Evolutionary conservation across 2,113 vertebrate species (phyloP), one percentile per base, ranked within the genome.

Genomic region (Galemys pyrenaicus): DNA sequence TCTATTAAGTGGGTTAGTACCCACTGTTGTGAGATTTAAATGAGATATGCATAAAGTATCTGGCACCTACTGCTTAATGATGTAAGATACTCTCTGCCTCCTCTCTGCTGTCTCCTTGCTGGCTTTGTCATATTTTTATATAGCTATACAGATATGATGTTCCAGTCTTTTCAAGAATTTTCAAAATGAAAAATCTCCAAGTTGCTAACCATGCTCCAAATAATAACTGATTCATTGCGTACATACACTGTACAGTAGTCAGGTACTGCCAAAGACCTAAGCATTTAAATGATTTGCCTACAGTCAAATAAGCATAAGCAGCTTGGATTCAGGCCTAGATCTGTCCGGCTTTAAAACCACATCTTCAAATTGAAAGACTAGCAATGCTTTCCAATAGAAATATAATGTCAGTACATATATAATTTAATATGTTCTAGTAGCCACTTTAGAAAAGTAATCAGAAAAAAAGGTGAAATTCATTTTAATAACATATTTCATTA

Each of bases 191-290:
- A 89, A 64, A 83, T 54, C 80, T 49, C 9, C 0, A 22, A 88
- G 32, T 83, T 87, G 64, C 28, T 92, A 89, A 77, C 46, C n/a
- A 78, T 75, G 82, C 54, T 84, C 51, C 83, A 89, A 58, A 82
- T 56, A 68, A 74, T 51, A 62, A 86, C 70, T 95, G 94, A 84
- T 75, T 96, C 73, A 65, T 39, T 75, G 22, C 56, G 39, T 74
- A 73, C 46, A 68, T 83, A 80, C 13, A 89, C 65, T n/a, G 49
- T 17, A 71, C 30, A 65, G 84, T 24, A 86, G 68, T 30, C 37
- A 88, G 22, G n/a, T 37, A 74, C 35, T 60, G 75, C 44, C 17
- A 4, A 89, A 89, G 56, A 32, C 26, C 51, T 84, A 80, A 74
- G 39, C 85, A 56, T 10, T 80, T 87, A 75, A 85, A 75, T 91